A percentile compares a stretch with the other conserved stretches of the same genome.
These are phyloP conservation scores for Colostygia pectinataria DNA, from an alignment of 2,888 invertebrate genomes.

Conservation along the genomic window DNA sequence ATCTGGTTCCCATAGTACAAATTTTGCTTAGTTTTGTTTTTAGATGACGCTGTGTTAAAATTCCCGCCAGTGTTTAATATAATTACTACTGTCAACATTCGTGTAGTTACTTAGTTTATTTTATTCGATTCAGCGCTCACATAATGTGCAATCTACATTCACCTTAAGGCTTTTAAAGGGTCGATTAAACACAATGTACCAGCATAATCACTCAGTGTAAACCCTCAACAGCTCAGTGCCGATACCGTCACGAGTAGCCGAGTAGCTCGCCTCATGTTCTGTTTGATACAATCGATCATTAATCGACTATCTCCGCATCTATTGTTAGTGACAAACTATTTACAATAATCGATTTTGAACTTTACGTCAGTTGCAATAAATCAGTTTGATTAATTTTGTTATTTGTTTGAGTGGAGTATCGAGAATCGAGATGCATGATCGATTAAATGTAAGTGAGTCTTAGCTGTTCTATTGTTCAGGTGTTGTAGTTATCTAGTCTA, in stretches of 20 bases:
- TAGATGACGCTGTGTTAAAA: too few relatives aligned
- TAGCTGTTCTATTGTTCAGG: constrained; percentile 49
- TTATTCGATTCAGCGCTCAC: too few relatives aligned
- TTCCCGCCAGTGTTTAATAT: too few relatives aligned
- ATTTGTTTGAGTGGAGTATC: constrained; percentile 3
- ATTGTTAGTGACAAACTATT: constrained; percentile 52
- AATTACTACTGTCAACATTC: too few relatives aligned
- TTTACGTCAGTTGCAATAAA: constrained; percentile 27
- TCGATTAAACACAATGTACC: constrained; percentile 15
- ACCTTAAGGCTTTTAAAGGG: too few relatives aligned
- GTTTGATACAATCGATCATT: constrained; percentile 52
- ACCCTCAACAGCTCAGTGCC: constrained; percentile 49
- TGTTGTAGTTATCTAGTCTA: constrained; percentile 40
- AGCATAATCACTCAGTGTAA: constrained; percentile 25
- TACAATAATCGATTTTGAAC: constrained; percentile 32
- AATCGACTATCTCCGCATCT: constrained; percentile 45
- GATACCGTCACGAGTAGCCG: constrained; percentile 53
- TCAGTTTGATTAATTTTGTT: constrained; percentile 17
- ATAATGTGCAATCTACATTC: too few relatives aligned
- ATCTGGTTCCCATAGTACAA: too few relatives aligned
- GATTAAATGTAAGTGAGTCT: constrained; percentile 63
- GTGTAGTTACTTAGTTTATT: too few relatives aligned
- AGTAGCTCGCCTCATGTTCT: constrained; percentile 35
- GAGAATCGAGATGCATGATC: constrained; percentile 42
- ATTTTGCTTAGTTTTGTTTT: too few relatives aligned